Evolutionary conservation across 2,888 invertebrate genomes (phyloP).

Genomic region (Synanthedon vespiformis): DNA sequence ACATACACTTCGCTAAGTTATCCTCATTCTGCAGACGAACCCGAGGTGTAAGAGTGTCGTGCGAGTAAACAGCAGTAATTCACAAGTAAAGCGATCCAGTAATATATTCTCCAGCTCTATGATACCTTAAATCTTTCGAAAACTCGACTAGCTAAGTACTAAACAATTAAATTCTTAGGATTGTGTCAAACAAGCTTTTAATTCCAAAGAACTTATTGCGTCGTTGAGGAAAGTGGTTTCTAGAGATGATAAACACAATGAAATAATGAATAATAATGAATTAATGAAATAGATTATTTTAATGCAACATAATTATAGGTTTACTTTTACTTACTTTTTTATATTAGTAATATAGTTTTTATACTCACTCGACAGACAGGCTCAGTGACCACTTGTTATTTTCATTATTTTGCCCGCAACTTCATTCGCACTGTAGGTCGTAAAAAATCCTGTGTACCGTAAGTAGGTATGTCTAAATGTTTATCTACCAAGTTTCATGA

Average conservation of each 20-base stretch:
- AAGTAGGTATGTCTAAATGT: too few species aligned
- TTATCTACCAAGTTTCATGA: too few species aligned
- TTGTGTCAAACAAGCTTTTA: constrained; percentile 43
- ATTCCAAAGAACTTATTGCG: constrained; percentile 47
- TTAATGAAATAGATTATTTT: too few species aligned
- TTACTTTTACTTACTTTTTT: too few species aligned
- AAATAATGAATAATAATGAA: too few species aligned
- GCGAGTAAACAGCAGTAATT: constrained; percentile 47
- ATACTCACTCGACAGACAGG: too few species aligned
- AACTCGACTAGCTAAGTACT: constrained; percentile 29
- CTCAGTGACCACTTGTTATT: too few species aligned
- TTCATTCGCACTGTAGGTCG: too few species aligned
- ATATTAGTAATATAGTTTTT: too few species aligned
- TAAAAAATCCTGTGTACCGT: too few species aligned
- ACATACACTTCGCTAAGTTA: constrained; percentile 25
- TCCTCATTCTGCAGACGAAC: constrained; percentile 23
- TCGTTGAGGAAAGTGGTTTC: constrained; percentile 21
- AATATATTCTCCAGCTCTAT: constrained; percentile 48
- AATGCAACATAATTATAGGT: too few species aligned
- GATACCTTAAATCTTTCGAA: constrained; percentile 47
- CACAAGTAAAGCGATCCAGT: constrained; percentile 43
- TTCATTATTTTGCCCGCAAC: too few species aligned
- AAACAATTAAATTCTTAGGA: constrained; percentile 30
- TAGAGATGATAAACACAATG: neutral
- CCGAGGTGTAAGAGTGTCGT: constrained; percentile 21